Evolutionary conservation across 2,888 invertebrate species (phyloP), one percentile per base, ranked within the genome.

Genomic region (Noctuana brunneofusca): DNA sequence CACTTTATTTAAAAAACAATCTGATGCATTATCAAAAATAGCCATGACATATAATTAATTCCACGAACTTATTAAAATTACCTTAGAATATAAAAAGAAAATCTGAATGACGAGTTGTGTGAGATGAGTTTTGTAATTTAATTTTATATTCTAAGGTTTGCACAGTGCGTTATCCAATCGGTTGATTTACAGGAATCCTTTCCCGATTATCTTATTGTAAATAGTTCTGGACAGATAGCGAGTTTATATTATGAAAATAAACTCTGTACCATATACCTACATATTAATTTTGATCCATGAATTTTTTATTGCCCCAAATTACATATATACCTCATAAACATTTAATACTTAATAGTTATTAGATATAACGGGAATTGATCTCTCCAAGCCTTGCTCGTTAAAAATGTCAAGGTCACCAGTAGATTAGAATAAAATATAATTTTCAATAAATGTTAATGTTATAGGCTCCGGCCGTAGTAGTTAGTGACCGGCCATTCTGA

Each of bases 221-320:
- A 90, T 89, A 88, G 82, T 83, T 83, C 83, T 85, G 83, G 81
- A 78, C 76, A 78, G 76, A 77, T 70, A 71, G 71, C 75, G 87
- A 89, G 80, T 86, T 89, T 86, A 86, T 86, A 84, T 79, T 79
- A 84, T 81, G 78, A 81, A 83, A 88, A 89, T 89, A 87, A 90
- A 89, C 81, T 85, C 83, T 89, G 84, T 89, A 89, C 83, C 83
- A 86, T 86, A 85, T 67, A 69, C n/a, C n/a, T n/a, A n/a, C n/a
- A n/a, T n/a, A n/a, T n/a, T n/a, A n/a, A n/a, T n/a, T n/a, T n/a
- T 30, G 6, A 35, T 35, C 12, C 12, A 35, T 35, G 11, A 35
- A 35, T 35, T 12, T 35, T 35, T 35, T 35, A 35, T 35, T 1
- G 32, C 32, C 32, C 1, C 32, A 12, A 35, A 35, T 4, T 35